These are phyloP conservation scores for Hycleus phaleratus DNA, from an alignment of 1,140 invertebrate genomes.

Conservation along the genomic window DNA sequence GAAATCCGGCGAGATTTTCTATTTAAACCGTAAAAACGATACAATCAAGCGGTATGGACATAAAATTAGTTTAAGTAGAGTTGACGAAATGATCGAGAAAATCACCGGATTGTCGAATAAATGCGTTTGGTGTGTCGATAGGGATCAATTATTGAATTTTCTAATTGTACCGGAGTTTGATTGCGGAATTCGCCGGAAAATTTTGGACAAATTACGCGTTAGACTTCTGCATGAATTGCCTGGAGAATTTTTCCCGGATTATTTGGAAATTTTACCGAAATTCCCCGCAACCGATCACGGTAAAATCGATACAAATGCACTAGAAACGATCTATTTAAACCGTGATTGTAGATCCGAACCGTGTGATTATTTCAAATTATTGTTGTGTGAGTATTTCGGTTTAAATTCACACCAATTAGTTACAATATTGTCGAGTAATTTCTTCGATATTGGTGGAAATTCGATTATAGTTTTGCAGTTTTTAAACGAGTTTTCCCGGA, in stretches of 20 bases:
- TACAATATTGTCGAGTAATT: slow-evolving; percentile 25
- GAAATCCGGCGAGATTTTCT: slow-evolving; percentile 49
- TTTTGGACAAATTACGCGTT: slow-evolving; percentile 41
- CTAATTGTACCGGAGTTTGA: slow-evolving; percentile 41
- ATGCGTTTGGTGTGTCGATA: slow-evolving; percentile 45
- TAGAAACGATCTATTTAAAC: slow-evolving; percentile 19
- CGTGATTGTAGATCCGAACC: background rate
- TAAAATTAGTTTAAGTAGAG: slow-evolving; percentile 52
- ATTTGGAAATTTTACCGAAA: slow-evolving; percentile 43
- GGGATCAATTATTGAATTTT: slow-evolving; percentile 46
- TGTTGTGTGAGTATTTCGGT: slow-evolving; percentile 22
- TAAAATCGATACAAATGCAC: slow-evolving; percentile 44
- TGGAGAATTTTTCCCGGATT: slow-evolving; percentile 43
- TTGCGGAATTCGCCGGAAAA: slow-evolving; percentile 42
- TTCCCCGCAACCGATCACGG: slow-evolving; percentile 55
- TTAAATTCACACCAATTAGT: slow-evolving; percentile 23
- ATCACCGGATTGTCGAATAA: slow-evolving; percentile 44
- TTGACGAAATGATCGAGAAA: slow-evolving; percentile 49
- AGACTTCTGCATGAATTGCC: slow-evolving; percentile 32
- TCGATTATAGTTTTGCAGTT: slow-evolving; percentile 44
- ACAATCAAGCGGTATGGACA: slow-evolving; percentile 68
- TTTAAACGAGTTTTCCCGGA: slow-evolving; percentile 33
- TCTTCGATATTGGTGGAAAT: slow-evolving; percentile 45
- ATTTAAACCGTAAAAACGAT: slow-evolving; percentile 55
- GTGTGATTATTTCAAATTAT: slow-evolving; percentile 12